Base-by-base conservation (phyloP, 2,888 invertebrate species). In the Aromia moschata region DNA sequence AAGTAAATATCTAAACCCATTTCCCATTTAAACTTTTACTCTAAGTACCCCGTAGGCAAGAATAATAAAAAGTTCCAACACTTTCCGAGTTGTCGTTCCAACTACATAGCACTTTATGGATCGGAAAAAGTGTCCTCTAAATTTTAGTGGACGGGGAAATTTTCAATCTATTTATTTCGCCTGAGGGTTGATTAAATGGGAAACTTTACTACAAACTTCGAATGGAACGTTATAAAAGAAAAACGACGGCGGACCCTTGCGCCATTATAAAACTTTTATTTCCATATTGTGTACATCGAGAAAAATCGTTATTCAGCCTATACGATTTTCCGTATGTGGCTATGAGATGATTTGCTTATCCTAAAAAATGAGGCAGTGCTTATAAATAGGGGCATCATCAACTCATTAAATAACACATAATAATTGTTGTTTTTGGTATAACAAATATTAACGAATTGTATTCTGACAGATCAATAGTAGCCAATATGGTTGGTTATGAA, bases 101-200 rank as follows among this genome's bases (percentile, higher is more conserved):
- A 36, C 36, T 47, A 49, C 49, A 38, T 20, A 20, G n/a, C 37
- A 41, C 15, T 49, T 49, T 49, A 38, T 49, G 49, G 40, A 40
- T 52, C 30, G 41, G 51, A 52, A 49, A 47, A 52, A 52, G 30
- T 38, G 51, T 16, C 33, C 31, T 30, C 40, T 40, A 30, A 52
- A 52, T 52, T 41, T 40, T 45, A 45, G 12, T 30, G 18, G 51
- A 40, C 41, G 17, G 15, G 30, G 37, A 45, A 45, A 30, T 41
- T 52, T 40, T 37, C 51, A 41, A 52, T 41, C 51, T 41, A 52
- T 52, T 41, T 41, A 52, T 41, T 41, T 31, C n/a, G 12, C 38
- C 12, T 41, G 41, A n/a, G n/a, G 31, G 51, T 52, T 52, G 51
- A 52, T 52, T 41, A 52, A 52, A 52, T 40, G 37, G 38, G 49